phyloP scores from a whole-genome alignment of 2,888 invertebrate species.

The Spodoptera exigua region DNA sequence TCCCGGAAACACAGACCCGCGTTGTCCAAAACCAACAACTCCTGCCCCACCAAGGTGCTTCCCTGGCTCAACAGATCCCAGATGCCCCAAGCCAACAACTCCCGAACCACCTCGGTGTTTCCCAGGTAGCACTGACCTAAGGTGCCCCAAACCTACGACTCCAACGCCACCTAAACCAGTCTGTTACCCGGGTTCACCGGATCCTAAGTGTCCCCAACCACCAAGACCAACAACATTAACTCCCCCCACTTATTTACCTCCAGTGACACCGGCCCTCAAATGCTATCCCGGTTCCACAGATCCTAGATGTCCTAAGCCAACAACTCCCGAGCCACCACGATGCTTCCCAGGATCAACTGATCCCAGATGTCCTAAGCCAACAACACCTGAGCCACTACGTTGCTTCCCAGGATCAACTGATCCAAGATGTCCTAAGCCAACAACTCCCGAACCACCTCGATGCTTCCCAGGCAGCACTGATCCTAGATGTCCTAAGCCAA shows the following conservation, averaged over 20 bases:
- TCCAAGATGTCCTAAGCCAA: conserved; percentile 59
- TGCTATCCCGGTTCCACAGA: conserved; percentile 69
- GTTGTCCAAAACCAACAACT: conserved; percentile 63
- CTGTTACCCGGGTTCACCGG: conserved; percentile 51
- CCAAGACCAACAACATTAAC: conserved; percentile 62
- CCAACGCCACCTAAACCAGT: conserved; percentile 46
- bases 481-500: conserved; percentile 53
- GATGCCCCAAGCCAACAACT: conserved; percentile 68
- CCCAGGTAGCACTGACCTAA: conserved; percentile 51
- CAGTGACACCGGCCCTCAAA: conserved; percentile 34
- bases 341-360: conserved; percentile 69
- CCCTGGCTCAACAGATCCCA: conserved; percentile 70
- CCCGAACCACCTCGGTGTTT: conserved; percentile 34
- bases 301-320: conserved; percentile 66
- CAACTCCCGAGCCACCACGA: conserved; percentile 54
- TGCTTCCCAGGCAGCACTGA: conserved; percentile 52
- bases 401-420: conserved; percentile 67
- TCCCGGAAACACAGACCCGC: too few species aligned
- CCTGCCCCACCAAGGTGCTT: conserved; percentile 61
- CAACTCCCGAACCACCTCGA: conserved; percentile 35
- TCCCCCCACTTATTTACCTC: conserved; percentile 63
- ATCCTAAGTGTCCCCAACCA: conserved; percentile 64
- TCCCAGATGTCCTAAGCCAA: conserved; percentile 61
- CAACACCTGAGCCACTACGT: conserved; percentile 51
- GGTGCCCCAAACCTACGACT: conserved; percentile 62